Evolutionary conservation across 2,797 vertebrate genomes (phyloP).

Genomic region (Diplodus puntazzo): DNA sequence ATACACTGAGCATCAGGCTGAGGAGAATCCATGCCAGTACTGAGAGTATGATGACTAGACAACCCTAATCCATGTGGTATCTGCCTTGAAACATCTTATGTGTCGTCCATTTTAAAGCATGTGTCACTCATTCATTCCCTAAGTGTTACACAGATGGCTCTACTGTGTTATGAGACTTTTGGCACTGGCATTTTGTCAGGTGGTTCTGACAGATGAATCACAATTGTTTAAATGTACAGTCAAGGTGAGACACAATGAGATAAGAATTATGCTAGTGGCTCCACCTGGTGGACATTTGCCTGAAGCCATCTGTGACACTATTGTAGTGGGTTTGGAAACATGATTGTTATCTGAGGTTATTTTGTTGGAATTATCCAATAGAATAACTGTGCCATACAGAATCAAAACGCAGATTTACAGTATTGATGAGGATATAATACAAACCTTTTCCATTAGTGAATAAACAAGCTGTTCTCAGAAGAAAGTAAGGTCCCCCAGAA

Average conservation of each 20-base stretch:
- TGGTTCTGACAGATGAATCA: not conserved
- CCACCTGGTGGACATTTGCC: slow-evolving; percentile 58
- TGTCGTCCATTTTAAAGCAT: not conserved
- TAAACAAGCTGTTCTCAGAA: too few relatives aligned
- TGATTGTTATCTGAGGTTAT: not conserved
- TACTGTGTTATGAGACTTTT: slow-evolving; percentile 3
- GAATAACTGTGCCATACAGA: too few relatives aligned
- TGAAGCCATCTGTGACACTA: not conserved
- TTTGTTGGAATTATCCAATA: not conserved
- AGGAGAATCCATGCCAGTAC: slow-evolving; percentile 12
- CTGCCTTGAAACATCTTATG: not conserved
- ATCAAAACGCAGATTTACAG: too few relatives aligned
- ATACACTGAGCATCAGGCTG: slow-evolving; percentile 33
- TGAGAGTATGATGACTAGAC: not conserved
- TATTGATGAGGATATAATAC: too few relatives aligned
- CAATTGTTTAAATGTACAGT: not conserved
- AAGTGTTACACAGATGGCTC: not conserved
- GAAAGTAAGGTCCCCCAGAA: too few relatives aligned
- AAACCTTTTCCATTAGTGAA: too few relatives aligned
- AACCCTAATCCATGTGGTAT: slow-evolving; percentile 11
- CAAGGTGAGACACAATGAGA: not conserved
- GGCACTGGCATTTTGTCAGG: slow-evolving; percentile 15
- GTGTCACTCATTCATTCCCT: not conserved
- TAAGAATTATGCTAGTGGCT: not conserved
- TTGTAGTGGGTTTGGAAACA: not conserved